Conservation (phyloP, 2,113 vertebrate genomes). For the Tapirus terrestris region DNA sequence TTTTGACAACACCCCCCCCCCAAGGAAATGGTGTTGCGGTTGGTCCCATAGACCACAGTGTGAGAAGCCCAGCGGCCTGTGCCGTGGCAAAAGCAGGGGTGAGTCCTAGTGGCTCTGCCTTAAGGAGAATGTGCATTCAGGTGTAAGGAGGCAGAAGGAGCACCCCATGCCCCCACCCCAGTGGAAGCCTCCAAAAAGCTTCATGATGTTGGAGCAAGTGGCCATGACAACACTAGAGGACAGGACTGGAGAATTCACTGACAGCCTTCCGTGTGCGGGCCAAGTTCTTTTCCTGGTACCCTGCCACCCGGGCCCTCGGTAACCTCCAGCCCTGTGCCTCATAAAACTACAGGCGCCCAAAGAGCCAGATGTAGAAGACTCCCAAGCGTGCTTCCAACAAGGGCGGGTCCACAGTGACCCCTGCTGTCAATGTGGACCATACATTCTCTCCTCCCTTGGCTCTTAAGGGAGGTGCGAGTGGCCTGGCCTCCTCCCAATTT, state of each 20-base stretch:
- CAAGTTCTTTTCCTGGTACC: background rate
- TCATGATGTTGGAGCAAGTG: background rate
- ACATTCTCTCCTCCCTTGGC: background rate
- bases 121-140: background rate
- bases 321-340: no score
- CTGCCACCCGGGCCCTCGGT: background rate
- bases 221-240: background rate
- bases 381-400: background rate
- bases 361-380: background rate
- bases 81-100: no score
- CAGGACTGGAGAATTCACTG: background rate
- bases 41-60: rapidly evolving
- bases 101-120: background rate
- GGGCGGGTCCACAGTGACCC: background rate
- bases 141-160: background rate
- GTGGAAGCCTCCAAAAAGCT: background rate
- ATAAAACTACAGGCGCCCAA: background rate
- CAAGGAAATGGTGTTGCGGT: background rate
- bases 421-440: background rate
- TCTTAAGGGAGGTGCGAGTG: background rate
- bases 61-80: background rate
- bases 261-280: background rate
- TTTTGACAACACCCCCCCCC: background rate
- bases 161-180: background rate
- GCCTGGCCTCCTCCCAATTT: background rate